Conservation (phyloP, 2,797 vertebrate genomes). For the Jordanella pulchra region DNA sequence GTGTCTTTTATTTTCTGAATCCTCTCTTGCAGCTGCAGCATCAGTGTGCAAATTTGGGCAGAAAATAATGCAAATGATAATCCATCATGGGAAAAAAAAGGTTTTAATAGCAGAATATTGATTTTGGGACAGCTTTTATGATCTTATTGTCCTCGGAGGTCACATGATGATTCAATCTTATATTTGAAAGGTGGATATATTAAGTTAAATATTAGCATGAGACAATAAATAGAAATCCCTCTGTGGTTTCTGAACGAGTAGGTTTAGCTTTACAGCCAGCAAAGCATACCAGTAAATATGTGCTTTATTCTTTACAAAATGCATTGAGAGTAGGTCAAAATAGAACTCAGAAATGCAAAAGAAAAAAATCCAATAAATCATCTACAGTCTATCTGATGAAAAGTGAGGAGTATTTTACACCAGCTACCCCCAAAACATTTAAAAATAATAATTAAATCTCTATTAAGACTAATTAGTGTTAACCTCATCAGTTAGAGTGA, state of each 20-base stretch:
- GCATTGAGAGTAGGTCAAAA: neutral
- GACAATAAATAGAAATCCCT: too few species aligned
- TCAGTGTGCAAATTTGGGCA: neutral
- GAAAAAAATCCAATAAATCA: neutral
- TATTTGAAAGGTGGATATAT: neutral
- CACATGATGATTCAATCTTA: neutral
- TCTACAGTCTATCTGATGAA: neutral
- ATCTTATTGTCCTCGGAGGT: neutral
- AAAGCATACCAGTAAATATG: neutral
- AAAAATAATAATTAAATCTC: neutral
- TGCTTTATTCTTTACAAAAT: neutral
- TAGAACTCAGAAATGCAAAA: neutral
- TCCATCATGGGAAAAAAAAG: neutral
- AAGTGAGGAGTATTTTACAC: neutral
- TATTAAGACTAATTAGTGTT: too few species aligned
- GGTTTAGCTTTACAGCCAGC: neutral
- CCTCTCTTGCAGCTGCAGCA: neutral
- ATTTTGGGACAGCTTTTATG: neutral
- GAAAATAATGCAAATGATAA: neutral
- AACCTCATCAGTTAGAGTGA: too few species aligned
- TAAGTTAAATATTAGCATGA: neutral
- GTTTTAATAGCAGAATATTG: neutral
- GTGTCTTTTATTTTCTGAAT: neutral
- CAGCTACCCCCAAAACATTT: neutral
- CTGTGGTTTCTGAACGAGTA: neutral